Evolutionary conservation across 2,113 vertebrate species (phyloP).

Genomic region (Nycticryphes semicollaris): DNA sequence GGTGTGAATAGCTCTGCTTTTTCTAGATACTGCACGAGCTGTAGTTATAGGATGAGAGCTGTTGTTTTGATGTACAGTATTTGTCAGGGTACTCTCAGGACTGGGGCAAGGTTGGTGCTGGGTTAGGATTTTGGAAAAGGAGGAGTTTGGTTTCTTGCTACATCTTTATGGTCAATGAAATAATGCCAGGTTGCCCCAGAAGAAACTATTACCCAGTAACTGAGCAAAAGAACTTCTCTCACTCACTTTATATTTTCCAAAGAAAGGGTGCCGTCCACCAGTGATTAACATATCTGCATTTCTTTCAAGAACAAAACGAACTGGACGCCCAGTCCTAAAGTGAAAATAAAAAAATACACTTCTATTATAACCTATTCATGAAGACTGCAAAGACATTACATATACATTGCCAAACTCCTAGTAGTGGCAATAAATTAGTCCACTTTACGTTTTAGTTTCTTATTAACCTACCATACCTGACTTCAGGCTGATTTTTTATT

Average conservation of each 20-base stretch:
- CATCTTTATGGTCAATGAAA: neutral
- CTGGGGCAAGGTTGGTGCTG: neutral
- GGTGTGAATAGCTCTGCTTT: neutral
- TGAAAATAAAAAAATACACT: neutral
- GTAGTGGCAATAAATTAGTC: neutral
- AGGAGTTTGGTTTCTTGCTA: neutral
- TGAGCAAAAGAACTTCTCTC: neutral
- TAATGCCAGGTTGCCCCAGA: neutral
- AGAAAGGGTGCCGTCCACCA: slow-evolving; percentile 78
- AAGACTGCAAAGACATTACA: neutral
- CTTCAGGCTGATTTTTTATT: neutral
- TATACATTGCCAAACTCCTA: neutral
- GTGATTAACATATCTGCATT: slow-evolving; percentile 82
- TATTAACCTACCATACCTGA: neutral
- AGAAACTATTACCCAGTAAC: neutral
- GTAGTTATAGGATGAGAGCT: neutral
- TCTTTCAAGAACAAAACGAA: slow-evolving; percentile 81
- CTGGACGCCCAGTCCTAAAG: slow-evolving; percentile 73
- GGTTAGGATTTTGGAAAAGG: neutral
- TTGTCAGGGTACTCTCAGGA: neutral
- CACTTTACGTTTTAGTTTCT: neutral
- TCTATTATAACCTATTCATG: neutral
- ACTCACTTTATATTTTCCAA: slow-evolving; percentile 83
- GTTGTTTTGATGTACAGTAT: neutral
- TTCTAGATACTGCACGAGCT: neutral